Conservation (phyloP, 2,888 invertebrate genomes). For the Nemoura dubitans region DNA sequence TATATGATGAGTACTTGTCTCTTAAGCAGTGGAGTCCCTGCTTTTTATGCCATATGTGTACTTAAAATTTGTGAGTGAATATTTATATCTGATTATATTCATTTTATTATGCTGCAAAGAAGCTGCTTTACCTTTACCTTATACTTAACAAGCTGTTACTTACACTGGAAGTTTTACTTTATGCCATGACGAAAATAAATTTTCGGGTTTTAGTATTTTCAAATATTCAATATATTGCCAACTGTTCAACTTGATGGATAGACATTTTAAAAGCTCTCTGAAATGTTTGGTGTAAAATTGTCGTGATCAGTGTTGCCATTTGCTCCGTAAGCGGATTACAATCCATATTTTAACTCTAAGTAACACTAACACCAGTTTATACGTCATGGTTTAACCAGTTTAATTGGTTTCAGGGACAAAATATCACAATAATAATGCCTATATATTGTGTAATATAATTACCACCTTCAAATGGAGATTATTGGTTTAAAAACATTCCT, state of each 20-base stretch:
- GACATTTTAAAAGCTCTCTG: background rate
- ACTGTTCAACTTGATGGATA: too few species aligned
- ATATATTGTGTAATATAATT: background rate
- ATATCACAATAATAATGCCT: background rate
- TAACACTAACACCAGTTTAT: background rate
- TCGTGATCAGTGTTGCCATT: background rate
- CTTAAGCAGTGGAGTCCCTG: too few species aligned
- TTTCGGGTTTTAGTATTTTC: background rate
- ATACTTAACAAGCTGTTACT: too few species aligned
- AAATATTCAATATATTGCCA: background rate
- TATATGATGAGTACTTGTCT: background rate
- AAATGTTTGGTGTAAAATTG: background rate
- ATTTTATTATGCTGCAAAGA: background rate
- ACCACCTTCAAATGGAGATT: background rate
- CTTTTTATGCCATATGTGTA: background rate
- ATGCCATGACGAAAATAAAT: background rate
- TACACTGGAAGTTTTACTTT: background rate
- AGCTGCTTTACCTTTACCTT: background rate
- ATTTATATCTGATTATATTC: background rate
- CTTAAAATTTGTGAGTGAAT: background rate
- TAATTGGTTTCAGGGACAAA: background rate
- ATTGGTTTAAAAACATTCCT: background rate
- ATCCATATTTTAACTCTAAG: background rate
- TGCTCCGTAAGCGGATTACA: background rate
- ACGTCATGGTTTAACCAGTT: background rate